Evolutionary conservation across 1,140 invertebrate genomes (phyloP).

Genomic region (Coelopa frigida): DNA sequence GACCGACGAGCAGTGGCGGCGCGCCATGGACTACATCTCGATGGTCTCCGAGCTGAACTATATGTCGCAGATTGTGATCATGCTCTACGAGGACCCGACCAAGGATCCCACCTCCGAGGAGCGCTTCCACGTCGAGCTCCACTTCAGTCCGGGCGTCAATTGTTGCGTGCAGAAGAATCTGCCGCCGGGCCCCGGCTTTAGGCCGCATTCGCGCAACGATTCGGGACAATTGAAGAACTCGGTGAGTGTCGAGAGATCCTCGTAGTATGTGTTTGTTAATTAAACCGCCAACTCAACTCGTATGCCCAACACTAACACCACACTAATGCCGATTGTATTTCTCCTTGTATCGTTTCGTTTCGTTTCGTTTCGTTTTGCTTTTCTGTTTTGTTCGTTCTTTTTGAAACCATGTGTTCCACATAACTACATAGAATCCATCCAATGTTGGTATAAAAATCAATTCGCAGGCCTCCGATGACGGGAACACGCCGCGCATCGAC

Average conservation of each 20-base stretch:
- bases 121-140: slow-evolving; percentile 92
- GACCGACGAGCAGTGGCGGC: slow-evolving; percentile 94
- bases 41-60: slow-evolving; percentile 98
- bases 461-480: slow-evolving; percentile 31
- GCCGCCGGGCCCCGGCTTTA: slow-evolving; percentile 85
- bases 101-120: slow-evolving; percentile 86
- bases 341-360: neutral
- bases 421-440: no score
- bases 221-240: slow-evolving; percentile 50
- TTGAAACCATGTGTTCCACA: no score
- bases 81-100: slow-evolving; percentile 98
- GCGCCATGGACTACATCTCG: slow-evolving; percentile 97
- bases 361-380: slow-evolving; percentile 1
- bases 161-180: slow-evolving; percentile 92
- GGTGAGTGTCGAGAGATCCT: neutral
- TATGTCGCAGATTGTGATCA: slow-evolving; percentile 98
- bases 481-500: slow-evolving; percentile 57
- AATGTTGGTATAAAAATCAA: no score
- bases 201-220: slow-evolving; percentile 84
- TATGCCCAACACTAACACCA: neutral
- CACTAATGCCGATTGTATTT: neutral
- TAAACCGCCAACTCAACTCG: neutral
- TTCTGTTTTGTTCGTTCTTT: slow-evolving; percentile 9
- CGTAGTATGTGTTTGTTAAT: neutral
- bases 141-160: slow-evolving; percentile 96